Conservation (phyloP, 2,797 vertebrate species). For the Pipistrellus pipistrellus region DNA sequence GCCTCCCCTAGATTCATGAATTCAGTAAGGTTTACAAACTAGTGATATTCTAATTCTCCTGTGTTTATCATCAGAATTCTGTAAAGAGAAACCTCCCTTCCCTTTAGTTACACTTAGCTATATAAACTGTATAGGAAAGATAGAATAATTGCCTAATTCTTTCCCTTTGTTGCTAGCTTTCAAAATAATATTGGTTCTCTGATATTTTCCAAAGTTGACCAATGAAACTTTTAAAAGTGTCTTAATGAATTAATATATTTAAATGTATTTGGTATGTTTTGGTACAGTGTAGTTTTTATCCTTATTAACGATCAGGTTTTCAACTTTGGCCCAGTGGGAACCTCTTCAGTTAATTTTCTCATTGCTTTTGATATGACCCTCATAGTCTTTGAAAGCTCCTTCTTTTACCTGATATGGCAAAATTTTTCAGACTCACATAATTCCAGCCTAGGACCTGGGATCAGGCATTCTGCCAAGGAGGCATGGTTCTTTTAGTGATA, state of each 20-base stretch:
- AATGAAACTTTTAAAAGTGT: constrained; percentile 14
- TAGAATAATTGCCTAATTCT: background rate
- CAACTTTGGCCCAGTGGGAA: background rate
- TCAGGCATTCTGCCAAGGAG: background rate
- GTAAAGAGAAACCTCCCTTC: constrained; percentile 22
- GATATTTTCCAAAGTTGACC: constrained; percentile 16
- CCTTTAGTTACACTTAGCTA: background rate
- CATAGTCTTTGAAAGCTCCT: background rate
- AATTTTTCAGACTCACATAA: background rate
- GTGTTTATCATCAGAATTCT: constrained; percentile 15
- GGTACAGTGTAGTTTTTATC: constrained; percentile 41
- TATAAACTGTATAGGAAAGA: background rate
- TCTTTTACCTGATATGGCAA: constrained; percentile 29
- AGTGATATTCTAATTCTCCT: background rate
- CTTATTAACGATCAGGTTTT: constrained; percentile 21
- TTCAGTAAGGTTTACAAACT: constrained; percentile 3
- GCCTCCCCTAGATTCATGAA: background rate
- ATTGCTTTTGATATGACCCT: constrained; percentile 41
- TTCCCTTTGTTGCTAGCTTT: constrained; percentile 36
- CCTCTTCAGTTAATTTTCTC: constrained; percentile 34
- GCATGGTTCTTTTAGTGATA: constrained; percentile 23
- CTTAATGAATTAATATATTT: constrained; percentile 35
- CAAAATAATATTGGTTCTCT: constrained; percentile 39
- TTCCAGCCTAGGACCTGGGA: background rate
- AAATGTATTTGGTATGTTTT: constrained; percentile 47